Conservation (phyloP, 2,113 vertebrate species). For the Clarias macrocephalus region DNA sequence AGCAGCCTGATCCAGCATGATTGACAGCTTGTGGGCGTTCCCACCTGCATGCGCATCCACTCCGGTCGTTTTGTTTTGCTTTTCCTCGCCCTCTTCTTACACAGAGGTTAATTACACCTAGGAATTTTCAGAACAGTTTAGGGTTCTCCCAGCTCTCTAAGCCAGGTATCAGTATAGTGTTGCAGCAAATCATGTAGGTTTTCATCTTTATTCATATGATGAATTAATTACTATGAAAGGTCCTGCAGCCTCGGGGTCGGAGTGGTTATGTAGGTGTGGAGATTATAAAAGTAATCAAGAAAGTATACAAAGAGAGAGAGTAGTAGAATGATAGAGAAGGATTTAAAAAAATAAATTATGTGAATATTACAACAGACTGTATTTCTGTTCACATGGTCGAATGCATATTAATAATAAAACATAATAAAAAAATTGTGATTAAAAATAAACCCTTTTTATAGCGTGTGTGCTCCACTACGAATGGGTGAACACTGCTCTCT, state of each 20-base stretch:
- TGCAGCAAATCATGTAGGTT: not conserved
- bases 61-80: not conserved
- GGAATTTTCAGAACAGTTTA: not conserved
- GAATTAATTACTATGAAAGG: too few relatives aligned
- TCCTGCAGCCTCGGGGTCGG: not conserved
- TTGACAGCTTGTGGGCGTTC: conserved; percentile 16
- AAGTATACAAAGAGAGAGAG: not conserved
- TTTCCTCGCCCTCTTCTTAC: not conserved
- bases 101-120: not conserved
- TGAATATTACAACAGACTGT: not conserved
- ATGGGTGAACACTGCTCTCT: conserved; percentile 40
- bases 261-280: not conserved
- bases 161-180: not conserved
- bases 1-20: conserved; percentile 7
- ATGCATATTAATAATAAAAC: too few relatives aligned
- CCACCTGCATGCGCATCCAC: not conserved
- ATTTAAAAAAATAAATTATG: not conserved
- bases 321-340: not conserved
- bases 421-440: not conserved
- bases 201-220: not conserved
- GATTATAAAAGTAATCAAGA: not conserved
- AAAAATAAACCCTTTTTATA: not conserved
- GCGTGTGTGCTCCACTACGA: not conserved
- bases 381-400: not conserved
- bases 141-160: not conserved